These are phyloP conservation scores for Cottus gobio DNA, from an alignment of 2,113 vertebrate genomes.

Conservation along the genomic window DNA sequence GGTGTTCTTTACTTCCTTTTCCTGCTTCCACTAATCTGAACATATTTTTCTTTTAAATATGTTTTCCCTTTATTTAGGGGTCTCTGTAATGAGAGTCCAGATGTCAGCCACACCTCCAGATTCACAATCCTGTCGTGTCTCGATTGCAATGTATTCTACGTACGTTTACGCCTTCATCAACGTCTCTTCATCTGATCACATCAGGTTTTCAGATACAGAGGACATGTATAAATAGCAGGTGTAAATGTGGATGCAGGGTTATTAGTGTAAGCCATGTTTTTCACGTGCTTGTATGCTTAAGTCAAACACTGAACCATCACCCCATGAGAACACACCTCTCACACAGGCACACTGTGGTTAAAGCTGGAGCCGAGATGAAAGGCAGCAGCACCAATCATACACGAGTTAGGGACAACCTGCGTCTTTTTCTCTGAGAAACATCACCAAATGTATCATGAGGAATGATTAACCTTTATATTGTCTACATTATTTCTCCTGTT, in stretches of 20 bases:
- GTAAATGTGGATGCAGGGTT: not conserved
- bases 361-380: constrained; percentile 18
- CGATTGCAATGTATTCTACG: not conserved
- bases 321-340: constrained; percentile 11
- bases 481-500: not conserved
- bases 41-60: no score
- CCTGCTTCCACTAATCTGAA: not conserved
- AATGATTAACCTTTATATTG: not conserved
- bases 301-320: not conserved
- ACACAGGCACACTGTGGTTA: constrained; percentile 60
- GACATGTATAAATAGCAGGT: not conserved
- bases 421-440: not conserved
- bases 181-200: not conserved
- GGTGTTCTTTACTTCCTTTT: not conserved
- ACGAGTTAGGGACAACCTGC: constrained; percentile 77
- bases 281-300: not conserved
- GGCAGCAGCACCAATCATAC: constrained; percentile 68
- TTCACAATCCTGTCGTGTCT: not conserved
- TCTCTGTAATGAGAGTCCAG: not conserved
- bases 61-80: no score
- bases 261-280: not conserved
- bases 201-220: not conserved
- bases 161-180: no score
- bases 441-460: not conserved
- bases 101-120: not conserved